These are phyloP conservation scores for Microctonus hyperodae DNA, from an alignment of 2,888 invertebrate species.

Conservation along the genomic window DNA sequence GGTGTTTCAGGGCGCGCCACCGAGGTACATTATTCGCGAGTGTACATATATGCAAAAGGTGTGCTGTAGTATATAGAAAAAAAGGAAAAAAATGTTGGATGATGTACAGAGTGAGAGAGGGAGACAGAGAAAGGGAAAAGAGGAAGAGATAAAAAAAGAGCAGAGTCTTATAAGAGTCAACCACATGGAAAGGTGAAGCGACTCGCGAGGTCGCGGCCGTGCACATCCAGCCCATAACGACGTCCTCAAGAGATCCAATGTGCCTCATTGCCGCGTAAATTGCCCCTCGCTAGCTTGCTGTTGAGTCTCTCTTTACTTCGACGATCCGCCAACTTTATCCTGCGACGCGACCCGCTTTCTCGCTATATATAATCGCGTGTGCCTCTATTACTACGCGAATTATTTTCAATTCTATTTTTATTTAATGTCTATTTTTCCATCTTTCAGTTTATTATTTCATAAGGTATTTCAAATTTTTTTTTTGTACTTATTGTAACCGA, in stretches of 20 bases:
- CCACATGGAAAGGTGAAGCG: slow-evolving; percentile 50
- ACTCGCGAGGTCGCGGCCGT: slow-evolving; percentile 57
- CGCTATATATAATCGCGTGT: slow-evolving; percentile 42
- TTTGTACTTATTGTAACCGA: neutral
- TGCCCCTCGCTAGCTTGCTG: slow-evolving; percentile 41
- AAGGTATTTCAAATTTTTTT: neutral
- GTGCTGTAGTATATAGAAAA: slow-evolving; percentile 18
- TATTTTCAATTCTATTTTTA: slow-evolving; percentile 3
- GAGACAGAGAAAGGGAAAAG: neutral
- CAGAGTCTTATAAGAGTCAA: slow-evolving; percentile 29
- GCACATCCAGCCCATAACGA: slow-evolving; percentile 58
- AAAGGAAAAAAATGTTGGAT: too few species aligned
- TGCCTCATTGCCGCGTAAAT: slow-evolving; percentile 57
- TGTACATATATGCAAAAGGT: slow-evolving; percentile 23
- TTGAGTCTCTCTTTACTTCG: slow-evolving; percentile 50
- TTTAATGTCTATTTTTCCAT: neutral
- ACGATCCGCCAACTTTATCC: slow-evolving; percentile 46
- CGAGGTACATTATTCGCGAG: slow-evolving; percentile 31
- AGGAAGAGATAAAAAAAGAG: slow-evolving; percentile 6
- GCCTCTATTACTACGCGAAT: slow-evolving; percentile 8
- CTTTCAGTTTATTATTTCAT: neutral
- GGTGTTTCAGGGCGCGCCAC: slow-evolving; percentile 25
- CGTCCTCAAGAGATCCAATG: slow-evolving; percentile 53
- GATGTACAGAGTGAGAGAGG: neutral
- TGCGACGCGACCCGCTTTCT: slow-evolving; percentile 50